Evolutionary conservation across 2,888 invertebrate species (phyloP), one percentile per base, ranked within the genome.

Genomic region (Bursaphelenchus okinawaensis): DNA sequence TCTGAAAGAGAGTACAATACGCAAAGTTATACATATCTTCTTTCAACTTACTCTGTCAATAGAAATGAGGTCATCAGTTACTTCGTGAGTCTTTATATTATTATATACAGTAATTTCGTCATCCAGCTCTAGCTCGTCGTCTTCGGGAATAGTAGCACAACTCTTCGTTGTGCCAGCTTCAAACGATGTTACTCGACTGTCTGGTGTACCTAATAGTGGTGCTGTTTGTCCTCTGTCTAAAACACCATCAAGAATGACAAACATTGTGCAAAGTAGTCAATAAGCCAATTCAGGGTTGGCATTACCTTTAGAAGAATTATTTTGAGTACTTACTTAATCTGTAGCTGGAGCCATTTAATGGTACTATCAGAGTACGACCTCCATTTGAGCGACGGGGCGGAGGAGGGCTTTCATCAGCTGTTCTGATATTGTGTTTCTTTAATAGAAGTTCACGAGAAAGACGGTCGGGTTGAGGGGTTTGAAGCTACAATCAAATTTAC

Each of bases 101-200:
- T 28, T 24, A 27, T 68, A 55, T 2, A 65, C 58, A 27, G 66
- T 67, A 27, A 75, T 76, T 26, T 77, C 77, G 26, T 77, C 75
- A 9, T 68, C 68, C 19, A 22, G 19, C 9, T 62, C 60, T 24
- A 52, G 20, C 22, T 69, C 69, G n/a, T 72, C 69, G 28, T 72
- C 69, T 28, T 69, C 69, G n/a, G 79, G 79, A 56, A 79, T 79
- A 7, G 79, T 79, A 0, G 79, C 78, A 57, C 79, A 79, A 54
- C 77, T 78, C 63, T 77, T 77, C 0, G 76, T 75, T 22, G 79
- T 79, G 26, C 76, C 77, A 8, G 74, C 70, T 56, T 79, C 79
- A 40, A 79, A 71, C 7, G 79, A 74, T 3, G 77, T 79, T n/a
- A 79, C 67, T 24, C 79, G 70, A 63, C 75, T 75, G 55, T 79